Base-by-base conservation (phyloP, 1,140 invertebrate genomes). In the Semibalanus balanoides region DNA sequence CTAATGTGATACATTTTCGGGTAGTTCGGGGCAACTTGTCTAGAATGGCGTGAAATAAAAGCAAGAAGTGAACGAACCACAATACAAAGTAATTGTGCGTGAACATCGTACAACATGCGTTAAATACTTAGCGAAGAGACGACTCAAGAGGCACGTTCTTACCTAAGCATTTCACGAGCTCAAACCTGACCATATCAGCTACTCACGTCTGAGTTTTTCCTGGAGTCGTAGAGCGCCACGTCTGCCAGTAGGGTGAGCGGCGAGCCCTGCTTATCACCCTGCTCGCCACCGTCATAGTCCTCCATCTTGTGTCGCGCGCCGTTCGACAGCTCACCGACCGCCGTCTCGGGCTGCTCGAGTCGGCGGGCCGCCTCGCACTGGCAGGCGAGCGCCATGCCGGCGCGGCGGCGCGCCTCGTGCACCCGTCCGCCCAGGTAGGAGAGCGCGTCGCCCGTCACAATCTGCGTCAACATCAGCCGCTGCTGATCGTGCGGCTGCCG, bases 401-500 rank as follows among this genome's bases (percentile, higher is more conserved):
- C 77, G 77, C 90, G 86, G 0, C 87, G 84, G 0, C 94, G 87
- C 76, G 91, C 87, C 29, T 91, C 88, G 84, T 97, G 95, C 30
- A 94, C 84, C 72, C 89, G 85, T 43, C 88, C 85, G 0, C 91
- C 90, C 0, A 96, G 84, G 75, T 89, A 88, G 79, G 88, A 85
- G 9, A 97, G 84, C 64, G 92, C 91, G 83, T 94, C 91, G 30
- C 92, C 92, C 27, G 95, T 93, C 78, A 97, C 95, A 29, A 97
- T 97, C 85, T 97, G 95, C 19, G 95, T 96, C 17, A 97, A 85
- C 89, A 96, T 93, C 22, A 97, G 84, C 73, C 93, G 90, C 75
- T 93, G 90, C 43, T 92, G 89, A 78, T 93, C 91, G 82, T 95
- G 93, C 51, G 83, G 81, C 79, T 90, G 88, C 75, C 91, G 87